A percentile compares a stretch with the other conserved stretches of the same genome.
Evolutionary conservation across 2,113 vertebrate species (phyloP).

Genomic region (Plecotus auritus): DNA sequence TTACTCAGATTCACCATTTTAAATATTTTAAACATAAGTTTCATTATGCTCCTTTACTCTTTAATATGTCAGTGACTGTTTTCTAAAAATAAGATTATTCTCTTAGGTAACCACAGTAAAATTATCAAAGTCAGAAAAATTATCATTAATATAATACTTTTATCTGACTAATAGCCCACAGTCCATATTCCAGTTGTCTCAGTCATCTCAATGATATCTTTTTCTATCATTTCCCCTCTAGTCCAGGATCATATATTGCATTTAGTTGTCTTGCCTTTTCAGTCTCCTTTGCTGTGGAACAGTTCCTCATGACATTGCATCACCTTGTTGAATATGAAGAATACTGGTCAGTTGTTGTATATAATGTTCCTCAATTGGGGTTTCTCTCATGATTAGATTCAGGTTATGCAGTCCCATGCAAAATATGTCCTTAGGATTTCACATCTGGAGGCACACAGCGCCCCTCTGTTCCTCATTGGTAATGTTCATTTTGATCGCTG

Average conservation of each 20-base stretch:
- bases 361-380: background rate
- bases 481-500: slow-evolving; percentile 6
- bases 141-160: slow-evolving; percentile 12
- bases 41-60: background rate
- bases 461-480: background rate
- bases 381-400: slow-evolving; percentile 13
- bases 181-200: background rate
- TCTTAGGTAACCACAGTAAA: background rate
- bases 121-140: background rate
- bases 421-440: background rate
- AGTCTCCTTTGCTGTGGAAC: background rate
- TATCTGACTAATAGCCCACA: background rate
- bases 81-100: background rate
- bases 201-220: background rate
- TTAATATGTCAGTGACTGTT: background rate
- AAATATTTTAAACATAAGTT: background rate
- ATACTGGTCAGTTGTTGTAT: background rate
- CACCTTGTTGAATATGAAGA: background rate
- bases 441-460: background rate
- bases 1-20: background rate
- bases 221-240: background rate
- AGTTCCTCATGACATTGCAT: background rate
- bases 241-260: background rate
- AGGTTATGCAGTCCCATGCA: background rate
- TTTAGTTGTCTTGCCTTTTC: background rate